Base-by-base conservation (phyloP, 1,140 invertebrate genomes). In the Marisa cornuarietis region DNA sequence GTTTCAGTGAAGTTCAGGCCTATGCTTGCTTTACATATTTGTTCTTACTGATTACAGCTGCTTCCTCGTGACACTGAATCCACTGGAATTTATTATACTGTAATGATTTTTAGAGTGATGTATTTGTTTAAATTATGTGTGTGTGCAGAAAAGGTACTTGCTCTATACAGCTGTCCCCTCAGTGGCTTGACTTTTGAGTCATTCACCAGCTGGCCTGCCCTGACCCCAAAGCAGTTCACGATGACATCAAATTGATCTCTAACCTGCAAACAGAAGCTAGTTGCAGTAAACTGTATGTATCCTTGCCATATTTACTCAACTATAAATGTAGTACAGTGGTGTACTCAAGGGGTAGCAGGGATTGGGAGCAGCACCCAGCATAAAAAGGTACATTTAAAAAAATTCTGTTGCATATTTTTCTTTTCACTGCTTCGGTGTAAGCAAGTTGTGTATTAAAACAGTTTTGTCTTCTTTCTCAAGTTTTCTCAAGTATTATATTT, bases 191-290 rank as follows among this genome's bases (percentile, higher is more conserved):
- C 85, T 87, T 94, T 93, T 78, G 91, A 88, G 90, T 99, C 97
- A 54, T 93, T 92, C 83, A 95, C 95, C 31, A 99, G 91, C 83
- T 93, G 90, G 87, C 94, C 94, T 14, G 96, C 94, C 10, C 95
- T 96, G 61, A 98, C 91, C 9, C 97, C 97, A 0, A 95, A 93
- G 87, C 97, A 98, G 89, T 99, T 99, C 4, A 98, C 93, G 54
- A 98, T 92, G 10, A 96, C 90, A 90, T 98, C 94, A 88, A 93
- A 96, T 71, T 94, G 69, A 5, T 72, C 81, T 66, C 66, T 76
- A 42, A 86, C 74, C 83, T 86, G 79, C 73, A 42, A 42, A 0
- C 31, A 42, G 31, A 42, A 42, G 31, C 31, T 42, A 42, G 31
- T 42, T 42, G 31, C 6, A 42, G 31, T 6, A 42, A 42, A 42